Evolutionary conservation across 2,888 invertebrate genomes (phyloP).

Genomic region (Chrysolina americana): DNA sequence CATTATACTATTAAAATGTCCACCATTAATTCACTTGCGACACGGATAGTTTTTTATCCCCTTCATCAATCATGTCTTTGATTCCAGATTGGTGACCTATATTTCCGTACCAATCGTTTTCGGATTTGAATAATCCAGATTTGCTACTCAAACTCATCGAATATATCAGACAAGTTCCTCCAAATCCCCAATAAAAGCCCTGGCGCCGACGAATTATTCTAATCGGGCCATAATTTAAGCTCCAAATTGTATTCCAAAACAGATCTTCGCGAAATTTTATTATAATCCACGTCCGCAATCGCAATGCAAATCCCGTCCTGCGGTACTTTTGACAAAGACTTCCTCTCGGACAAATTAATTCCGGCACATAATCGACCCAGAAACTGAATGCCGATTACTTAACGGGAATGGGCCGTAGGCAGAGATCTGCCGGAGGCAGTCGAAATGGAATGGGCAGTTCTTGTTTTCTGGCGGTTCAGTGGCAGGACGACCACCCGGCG

Average conservation of each 20-base stretch:
- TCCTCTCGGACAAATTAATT: slow-evolving; percentile 51
- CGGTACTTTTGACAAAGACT: slow-evolving; percentile 52
- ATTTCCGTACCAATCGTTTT: background rate
- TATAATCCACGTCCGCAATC: slow-evolving; percentile 49
- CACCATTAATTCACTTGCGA: no score
- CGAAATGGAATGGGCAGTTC: slow-evolving; percentile 8
- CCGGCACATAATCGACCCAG: slow-evolving; percentile 49
- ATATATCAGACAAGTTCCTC: slow-evolving; percentile 11
- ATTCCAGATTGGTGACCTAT: background rate
- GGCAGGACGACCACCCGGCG: background rate
- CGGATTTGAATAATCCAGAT: slow-evolving; percentile 13
- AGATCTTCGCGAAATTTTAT: slow-evolving; percentile 50
- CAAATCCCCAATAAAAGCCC: slow-evolving; percentile 14
- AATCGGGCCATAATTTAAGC: slow-evolving; percentile 46
- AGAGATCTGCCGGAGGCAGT: slow-evolving; percentile 14
- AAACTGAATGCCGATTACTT: slow-evolving; percentile 52
- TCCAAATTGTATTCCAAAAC: slow-evolving; percentile 52
- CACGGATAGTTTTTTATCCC: no score
- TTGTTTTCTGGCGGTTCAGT: slow-evolving; percentile 7
- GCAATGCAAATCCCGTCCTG: slow-evolving; percentile 48
- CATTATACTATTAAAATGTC: no score
- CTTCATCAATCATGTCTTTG: background rate
- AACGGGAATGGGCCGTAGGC: slow-evolving; percentile 1
- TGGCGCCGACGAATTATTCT: slow-evolving; percentile 33
- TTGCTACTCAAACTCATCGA: slow-evolving; percentile 13